phyloP scores from a whole-genome alignment of 2,113 vertebrate genomes.

The Anguilla japonica region DNA sequence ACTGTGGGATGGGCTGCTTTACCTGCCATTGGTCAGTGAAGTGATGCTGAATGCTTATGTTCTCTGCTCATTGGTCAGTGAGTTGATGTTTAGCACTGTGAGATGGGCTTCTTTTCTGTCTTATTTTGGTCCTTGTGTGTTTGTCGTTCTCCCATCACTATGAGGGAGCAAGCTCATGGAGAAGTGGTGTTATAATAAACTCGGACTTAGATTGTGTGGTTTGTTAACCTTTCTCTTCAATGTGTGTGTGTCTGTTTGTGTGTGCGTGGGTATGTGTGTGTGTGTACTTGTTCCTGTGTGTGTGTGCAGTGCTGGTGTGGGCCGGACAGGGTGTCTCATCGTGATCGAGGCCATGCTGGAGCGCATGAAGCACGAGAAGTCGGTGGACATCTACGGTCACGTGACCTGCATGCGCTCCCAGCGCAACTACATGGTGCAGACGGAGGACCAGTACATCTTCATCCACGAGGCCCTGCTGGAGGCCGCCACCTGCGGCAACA shows the following conservation, averaged over 20 bases:
- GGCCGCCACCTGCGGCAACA: constrained; percentile 83
- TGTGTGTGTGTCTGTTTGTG: constrained; percentile 17
- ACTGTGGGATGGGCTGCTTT: not conserved
- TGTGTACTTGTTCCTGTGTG: not conserved
- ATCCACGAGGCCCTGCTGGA: constrained; percentile 93
- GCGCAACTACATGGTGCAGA: constrained; percentile 99
- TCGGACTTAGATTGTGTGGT: not conserved
- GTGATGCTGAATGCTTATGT: no score
- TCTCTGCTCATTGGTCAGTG: not conserved
- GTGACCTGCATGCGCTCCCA: constrained; percentile 95
- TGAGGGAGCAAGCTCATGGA: no score
- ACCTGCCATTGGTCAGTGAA: not conserved
- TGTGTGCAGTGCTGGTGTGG: constrained; percentile 83
- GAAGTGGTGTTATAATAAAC: no score
- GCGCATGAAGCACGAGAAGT: constrained; percentile 90
- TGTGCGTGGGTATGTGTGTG: not conserved
- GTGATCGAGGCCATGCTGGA: constrained; percentile 96
- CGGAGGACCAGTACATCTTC: constrained; percentile 95
- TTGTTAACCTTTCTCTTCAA: not conserved
- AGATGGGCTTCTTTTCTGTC: no score
- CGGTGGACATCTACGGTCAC: constrained; percentile 90
- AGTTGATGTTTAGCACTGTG: no score
- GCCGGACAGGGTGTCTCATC: constrained; percentile 91
- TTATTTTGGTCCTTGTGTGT: no score
- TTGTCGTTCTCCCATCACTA: no score